These are phyloP conservation scores for Sakesphorus luctuosus DNA, from an alignment of 2,113 vertebrate genomes.

Conservation along the genomic window DNA sequence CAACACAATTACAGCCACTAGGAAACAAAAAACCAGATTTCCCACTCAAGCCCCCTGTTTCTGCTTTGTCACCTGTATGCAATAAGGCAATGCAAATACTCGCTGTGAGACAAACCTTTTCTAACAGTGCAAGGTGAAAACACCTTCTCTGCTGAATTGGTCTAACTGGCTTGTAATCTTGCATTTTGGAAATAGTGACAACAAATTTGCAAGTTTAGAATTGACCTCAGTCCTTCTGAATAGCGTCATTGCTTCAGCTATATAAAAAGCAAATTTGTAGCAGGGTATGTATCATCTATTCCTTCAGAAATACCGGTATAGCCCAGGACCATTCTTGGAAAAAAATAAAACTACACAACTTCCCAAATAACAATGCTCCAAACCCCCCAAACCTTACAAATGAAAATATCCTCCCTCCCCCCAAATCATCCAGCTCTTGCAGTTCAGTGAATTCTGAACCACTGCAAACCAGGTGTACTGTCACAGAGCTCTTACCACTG, in stretches of 20 bases:
- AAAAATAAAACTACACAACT: background rate
- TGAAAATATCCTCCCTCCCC: background rate
- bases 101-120: background rate
- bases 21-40: background rate
- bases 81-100: background rate
- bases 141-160: background rate
- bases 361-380: background rate
- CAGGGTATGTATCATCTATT: background rate
- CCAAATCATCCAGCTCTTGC: rapidly evolving
- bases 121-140: background rate
- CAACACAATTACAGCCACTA: background rate
- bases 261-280: background rate
- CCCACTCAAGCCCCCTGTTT: background rate
- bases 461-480: background rate
- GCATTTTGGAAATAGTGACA: background rate
- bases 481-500: background rate
- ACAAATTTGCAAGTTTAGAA: background rate
- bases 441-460: background rate
- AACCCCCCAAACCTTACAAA: background rate
- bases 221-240: background rate
- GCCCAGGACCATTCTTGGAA: background rate
- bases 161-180: background rate
- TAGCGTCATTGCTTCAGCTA: background rate
- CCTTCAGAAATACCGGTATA: background rate
- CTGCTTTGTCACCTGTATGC: background rate